phyloP scores from a whole-genome alignment of 30 jellyfish, hydroid and myxozoan species.

The Aurelia coerulea region DNA sequence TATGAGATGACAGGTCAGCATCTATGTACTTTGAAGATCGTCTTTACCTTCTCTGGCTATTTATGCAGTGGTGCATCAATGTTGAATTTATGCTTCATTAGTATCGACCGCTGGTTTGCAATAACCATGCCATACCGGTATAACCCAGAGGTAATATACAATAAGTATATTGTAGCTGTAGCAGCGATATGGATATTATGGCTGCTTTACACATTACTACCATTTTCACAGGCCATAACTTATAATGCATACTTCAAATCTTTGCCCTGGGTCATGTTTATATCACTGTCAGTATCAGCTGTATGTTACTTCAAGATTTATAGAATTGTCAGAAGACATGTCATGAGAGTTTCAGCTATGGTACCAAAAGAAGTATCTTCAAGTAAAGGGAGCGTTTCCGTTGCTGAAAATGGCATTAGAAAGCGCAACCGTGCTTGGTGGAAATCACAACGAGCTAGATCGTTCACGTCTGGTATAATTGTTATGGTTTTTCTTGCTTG shows the following conservation, averaged over 20 bases:
- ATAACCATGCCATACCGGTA: constrained; percentile 36
- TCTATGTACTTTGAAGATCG: constrained; percentile 23
- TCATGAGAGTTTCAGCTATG: background rate
- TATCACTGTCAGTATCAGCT: background rate
- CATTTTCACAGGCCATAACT: constrained; percentile 10
- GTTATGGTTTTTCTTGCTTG: background rate
- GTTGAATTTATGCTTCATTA: constrained; percentile 10
- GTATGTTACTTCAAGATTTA: constrained; percentile 16
- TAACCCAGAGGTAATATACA: background rate
- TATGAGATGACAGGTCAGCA: constrained; percentile 21
- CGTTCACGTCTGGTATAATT: constrained; percentile 8
- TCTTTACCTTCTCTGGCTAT: constrained; percentile 20
- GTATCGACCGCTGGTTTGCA: constrained; percentile 48
- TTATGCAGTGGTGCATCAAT: constrained; percentile 45
- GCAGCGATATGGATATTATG: constrained; percentile 13
- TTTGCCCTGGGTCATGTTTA: constrained; percentile 6
- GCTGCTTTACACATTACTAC: constrained; percentile 27
- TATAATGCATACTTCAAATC: constrained; percentile 2
- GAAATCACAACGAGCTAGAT: constrained; percentile 1
- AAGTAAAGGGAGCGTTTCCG: background rate
- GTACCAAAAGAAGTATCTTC: background rate
- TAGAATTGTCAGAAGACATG: constrained; percentile 13
- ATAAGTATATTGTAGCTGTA: constrained; percentile 1
- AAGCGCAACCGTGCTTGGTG: background rate
- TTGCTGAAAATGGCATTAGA: background rate